phyloP scores from a whole-genome alignment of 2,113 vertebrate species.

The Eublepharis macularius region DNA sequence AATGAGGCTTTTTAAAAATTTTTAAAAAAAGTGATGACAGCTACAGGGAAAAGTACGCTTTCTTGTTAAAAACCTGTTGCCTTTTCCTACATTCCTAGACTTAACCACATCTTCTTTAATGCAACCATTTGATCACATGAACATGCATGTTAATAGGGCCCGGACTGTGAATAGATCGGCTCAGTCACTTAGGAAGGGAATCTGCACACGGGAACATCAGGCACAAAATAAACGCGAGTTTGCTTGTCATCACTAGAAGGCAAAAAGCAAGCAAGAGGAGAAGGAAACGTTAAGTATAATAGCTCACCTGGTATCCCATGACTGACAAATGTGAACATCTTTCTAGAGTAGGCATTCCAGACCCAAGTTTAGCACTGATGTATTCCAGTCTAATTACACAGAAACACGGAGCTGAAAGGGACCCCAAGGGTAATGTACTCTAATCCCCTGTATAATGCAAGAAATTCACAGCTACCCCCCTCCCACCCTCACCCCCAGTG shows the following conservation, averaged over 20 bases:
- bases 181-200: conserved; percentile 26
- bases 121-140: conserved; percentile 3
- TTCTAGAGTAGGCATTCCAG: not conserved
- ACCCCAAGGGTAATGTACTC: too few relatives aligned
- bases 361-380: not conserved
- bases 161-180: not conserved
- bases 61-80: conserved; percentile 26
- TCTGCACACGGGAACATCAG: not conserved
- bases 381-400: too few relatives aligned
- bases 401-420: too few relatives aligned
- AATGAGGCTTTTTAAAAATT: conserved; percentile 36
- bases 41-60: not conserved
- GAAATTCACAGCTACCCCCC: too few relatives aligned
- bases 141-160: not conserved
- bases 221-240: not conserved
- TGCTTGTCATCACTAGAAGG: conserved; percentile 5
- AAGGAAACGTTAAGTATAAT: not conserved
- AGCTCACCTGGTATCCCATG: not conserved
- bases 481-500: too few relatives aligned
- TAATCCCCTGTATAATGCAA: too few relatives aligned
- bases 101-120: not conserved
- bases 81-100: not conserved
- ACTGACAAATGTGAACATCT: not conserved
- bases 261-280: not conserved
- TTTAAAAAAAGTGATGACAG: conserved; percentile 14